Percentiles rank a stretch among this genome's conserved stretches.
Evolutionary conservation across 2,113 vertebrate species (phyloP).

Genomic region (Rhegmatorhina hoffmannsi): DNA sequence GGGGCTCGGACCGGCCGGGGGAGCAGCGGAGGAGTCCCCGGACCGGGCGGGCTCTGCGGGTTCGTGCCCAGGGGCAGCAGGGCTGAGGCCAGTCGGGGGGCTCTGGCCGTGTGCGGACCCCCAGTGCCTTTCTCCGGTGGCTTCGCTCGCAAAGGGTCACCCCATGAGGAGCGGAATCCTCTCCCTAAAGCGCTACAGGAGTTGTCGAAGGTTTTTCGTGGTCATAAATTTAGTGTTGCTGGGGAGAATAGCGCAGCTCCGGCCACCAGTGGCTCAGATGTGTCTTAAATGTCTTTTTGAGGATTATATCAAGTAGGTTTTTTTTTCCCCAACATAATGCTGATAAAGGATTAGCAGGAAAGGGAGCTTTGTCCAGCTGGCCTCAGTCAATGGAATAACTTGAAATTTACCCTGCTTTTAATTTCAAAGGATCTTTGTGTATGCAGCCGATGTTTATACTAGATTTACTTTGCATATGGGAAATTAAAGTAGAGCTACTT

Average conservation of each 20-base stretch:
- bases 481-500: slow-evolving; percentile 4
- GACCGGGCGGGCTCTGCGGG: too few species aligned
- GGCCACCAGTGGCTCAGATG: neutral
- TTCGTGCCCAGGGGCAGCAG: too few species aligned
- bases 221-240: neutral
- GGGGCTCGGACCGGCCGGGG: too few species aligned
- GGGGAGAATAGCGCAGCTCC: neutral
- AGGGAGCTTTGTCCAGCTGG: neutral
- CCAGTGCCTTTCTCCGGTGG: rapidly evolving
- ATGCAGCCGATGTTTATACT: neutral
- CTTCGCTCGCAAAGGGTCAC: neutral
- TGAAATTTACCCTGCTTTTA: slow-evolving; percentile 35
- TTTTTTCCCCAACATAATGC: neutral
- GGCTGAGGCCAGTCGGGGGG: neutral
- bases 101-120: rapidly evolving
- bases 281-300: neutral
- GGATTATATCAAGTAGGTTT: neutral
- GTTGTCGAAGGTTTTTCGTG: neutral
- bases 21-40: too few species aligned
- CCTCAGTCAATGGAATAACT: neutral
- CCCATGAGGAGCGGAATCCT: rapidly evolving
- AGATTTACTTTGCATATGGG: neutral
- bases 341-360: neutral
- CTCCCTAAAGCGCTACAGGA: neutral
- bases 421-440: slow-evolving; percentile 33